Evolutionary conservation across 2,797 vertebrate species (phyloP).

Genomic region (Sebastolobus altivelis): DNA sequence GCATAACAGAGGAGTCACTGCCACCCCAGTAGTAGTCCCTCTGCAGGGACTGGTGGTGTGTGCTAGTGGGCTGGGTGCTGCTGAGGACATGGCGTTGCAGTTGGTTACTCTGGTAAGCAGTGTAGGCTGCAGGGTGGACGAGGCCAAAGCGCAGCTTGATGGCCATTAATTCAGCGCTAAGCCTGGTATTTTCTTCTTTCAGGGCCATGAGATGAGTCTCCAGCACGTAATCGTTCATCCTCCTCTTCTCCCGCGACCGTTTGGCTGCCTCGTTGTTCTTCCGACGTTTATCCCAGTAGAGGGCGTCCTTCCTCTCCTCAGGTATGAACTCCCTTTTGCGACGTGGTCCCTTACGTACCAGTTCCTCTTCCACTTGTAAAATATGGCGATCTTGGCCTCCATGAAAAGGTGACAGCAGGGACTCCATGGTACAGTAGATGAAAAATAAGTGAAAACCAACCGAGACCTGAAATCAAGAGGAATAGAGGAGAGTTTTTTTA

Average conservation of each 20-base stretch:
- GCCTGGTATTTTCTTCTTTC: constrained; percentile 88
- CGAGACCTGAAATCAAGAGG: constrained; percentile 40
- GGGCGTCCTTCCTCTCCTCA: constrained; percentile 90
- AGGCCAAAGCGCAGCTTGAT: constrained; percentile 87
- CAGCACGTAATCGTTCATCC: constrained; percentile 87
- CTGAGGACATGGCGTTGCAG: constrained; percentile 51
- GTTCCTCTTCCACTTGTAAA: constrained; percentile 30
- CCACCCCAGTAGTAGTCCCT: constrained; percentile 67
- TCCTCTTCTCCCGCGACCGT: constrained; percentile 92
- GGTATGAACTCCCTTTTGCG: constrained; percentile 92
- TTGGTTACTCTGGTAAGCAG: constrained; percentile 60
- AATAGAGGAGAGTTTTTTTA: neutral
- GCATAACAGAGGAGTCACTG: constrained; percentile 37
- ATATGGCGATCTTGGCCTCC: constrained; percentile 9
- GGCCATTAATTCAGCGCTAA: constrained; percentile 87
- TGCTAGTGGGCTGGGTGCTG: constrained; percentile 14
- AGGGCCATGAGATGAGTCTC: constrained; percentile 86
- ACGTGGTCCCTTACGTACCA: constrained; percentile 65
- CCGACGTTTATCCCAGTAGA: constrained; percentile 94
- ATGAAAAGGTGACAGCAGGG: constrained; percentile 6
- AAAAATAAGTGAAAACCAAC: neutral
- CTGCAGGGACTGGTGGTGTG: constrained; percentile 39
- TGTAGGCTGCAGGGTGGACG: constrained; percentile 43
- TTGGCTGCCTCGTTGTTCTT: constrained; percentile 97
- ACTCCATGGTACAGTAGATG: constrained; percentile 53